Percentiles rank a stretch among this genome's conserved stretches.
phyloP scores from a whole-genome alignment of 2,797 vertebrate species.

The Graptemys geographica region DNA sequence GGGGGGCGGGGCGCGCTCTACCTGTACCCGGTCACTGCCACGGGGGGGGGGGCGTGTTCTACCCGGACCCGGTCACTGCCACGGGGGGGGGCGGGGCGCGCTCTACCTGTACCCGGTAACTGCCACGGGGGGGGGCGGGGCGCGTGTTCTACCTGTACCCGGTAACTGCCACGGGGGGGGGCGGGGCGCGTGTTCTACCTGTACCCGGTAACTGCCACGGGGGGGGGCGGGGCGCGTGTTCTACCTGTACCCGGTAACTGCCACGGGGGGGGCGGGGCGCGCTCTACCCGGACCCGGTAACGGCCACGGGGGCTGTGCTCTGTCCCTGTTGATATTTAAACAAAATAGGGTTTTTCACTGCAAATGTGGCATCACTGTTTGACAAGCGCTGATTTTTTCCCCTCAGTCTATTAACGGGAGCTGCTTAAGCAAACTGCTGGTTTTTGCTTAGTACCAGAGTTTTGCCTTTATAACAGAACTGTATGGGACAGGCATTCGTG shows the following conservation, averaged over 20 bases:
- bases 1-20: too few species aligned
- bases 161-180: too few species aligned
- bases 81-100: not conserved
- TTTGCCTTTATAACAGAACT: not conserved
- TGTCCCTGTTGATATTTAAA: not conserved
- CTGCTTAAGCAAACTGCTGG: not conserved
- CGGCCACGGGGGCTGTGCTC: not conserved
- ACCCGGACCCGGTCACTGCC: slow-evolving; percentile 81
- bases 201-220: slow-evolving; percentile 81
- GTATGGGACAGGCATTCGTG: not conserved
- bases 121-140: too few species aligned
- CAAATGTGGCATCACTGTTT: not conserved
- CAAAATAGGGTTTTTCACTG: not conserved
- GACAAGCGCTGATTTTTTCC: not conserved
- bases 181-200: too few species aligned
- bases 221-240: fast-evolving
- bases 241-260: not conserved
- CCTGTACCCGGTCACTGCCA: too few species aligned
- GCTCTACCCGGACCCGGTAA: too few species aligned
- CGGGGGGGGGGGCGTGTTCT: fast-evolving
- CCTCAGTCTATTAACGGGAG: not conserved
- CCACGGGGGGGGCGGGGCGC: too few species aligned
- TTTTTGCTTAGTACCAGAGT: not conserved
- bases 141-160: too few species aligned
- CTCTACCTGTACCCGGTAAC: too few species aligned